Base-by-base conservation (phyloP, 2,113 vertebrate genomes). In the Melanostigma gelatinosum region DNA sequence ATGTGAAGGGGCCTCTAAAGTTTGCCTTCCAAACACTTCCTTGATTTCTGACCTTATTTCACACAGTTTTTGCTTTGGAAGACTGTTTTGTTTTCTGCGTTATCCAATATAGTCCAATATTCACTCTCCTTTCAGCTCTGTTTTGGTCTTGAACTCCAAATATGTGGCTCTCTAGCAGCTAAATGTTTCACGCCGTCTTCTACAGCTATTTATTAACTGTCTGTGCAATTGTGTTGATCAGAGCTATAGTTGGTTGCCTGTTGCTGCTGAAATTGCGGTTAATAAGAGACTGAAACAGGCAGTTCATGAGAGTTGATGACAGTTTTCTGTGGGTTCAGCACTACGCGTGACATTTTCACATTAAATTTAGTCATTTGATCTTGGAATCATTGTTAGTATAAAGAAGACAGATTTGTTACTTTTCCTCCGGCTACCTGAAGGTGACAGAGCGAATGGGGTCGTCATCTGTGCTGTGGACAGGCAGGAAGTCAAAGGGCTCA, bases 401-500 rank as follows among this genome's bases (percentile, higher is more conserved):
- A 15, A 24, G 8, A 63, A 27, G 6, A 36, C 4, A 4, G 0
- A 64, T 64, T 34, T 8, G 57, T n/a, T 27, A 3, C 16, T 40
- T 50, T 52, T 3, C 3, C 6, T 22, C 9, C 0, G 3, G 2
- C 6, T 89, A 99, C 98, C 96, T 97, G 93, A 99, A 98, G 72
- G 80, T 93, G 78, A 98, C 82, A 8, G 72, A 90, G 69, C 89
- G 77, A 77, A 99, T 94, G 12, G 98, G 94, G 86, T 96, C 97
- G 8, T 93, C 24, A 0, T 96, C 94, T 0, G 95, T 70, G 18
- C 89, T 66, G 20, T 94, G 78, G 52, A 98, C 9, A 44, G 89
- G 84, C 74, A 96, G 88, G 75, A 94, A 95, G 87, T 93, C 92
- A 87, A 97, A 97, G 2, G 98, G 96, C 75, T 97, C 96, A 63